These are phyloP conservation scores for Ia io DNA, from an alignment of 2,113 vertebrate species.

Conservation along the genomic window DNA sequence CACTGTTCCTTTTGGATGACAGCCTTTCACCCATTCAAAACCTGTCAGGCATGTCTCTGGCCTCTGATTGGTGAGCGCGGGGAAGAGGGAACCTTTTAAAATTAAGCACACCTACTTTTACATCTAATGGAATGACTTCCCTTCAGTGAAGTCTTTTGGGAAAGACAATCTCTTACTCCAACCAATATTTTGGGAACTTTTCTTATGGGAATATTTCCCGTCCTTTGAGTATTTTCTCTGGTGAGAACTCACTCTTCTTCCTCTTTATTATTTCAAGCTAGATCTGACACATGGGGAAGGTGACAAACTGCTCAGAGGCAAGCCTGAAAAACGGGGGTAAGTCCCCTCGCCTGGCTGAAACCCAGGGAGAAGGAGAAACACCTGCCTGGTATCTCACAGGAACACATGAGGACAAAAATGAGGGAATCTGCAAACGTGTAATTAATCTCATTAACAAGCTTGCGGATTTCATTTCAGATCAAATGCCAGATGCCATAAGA, in stretches of 20 bases:
- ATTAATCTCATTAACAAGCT: neutral
- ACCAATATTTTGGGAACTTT: neutral
- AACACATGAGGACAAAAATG: accelerated
- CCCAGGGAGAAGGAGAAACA: neutral
- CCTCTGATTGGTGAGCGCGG: neutral
- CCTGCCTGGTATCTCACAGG: too few relatives aligned
- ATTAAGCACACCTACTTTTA: neutral
- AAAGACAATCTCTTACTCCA: neutral
- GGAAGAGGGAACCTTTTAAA: neutral
- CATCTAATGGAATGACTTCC: neutral
- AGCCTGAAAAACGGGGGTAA: neutral
- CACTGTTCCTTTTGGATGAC: neutral
- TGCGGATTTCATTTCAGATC: neutral
- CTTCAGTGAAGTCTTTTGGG: neutral
- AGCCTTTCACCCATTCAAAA: neutral
- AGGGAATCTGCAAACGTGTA: accelerated
- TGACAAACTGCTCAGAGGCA: neutral
- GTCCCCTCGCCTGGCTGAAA: accelerated
- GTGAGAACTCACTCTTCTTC: neutral
- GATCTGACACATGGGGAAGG: neutral
- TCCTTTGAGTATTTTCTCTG: neutral
- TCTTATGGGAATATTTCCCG: neutral
- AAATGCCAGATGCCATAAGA: neutral
- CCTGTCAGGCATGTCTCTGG: neutral
- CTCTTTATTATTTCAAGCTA: neutral